Conservation (phyloP, 2,113 vertebrate genomes). For the Morone saxatilis region DNA sequence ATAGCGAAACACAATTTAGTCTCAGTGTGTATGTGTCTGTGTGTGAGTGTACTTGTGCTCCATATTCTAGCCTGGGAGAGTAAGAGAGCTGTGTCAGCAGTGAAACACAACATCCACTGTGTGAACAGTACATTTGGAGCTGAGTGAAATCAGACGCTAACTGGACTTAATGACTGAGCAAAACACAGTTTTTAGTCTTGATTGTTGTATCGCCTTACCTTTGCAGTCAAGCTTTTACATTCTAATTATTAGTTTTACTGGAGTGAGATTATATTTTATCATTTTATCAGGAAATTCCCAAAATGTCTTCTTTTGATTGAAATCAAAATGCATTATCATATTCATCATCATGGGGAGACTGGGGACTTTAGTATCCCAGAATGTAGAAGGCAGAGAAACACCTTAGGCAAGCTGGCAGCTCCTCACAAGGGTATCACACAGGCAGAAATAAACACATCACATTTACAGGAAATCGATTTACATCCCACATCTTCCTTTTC, state of each 20-base stretch:
- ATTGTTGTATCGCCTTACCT: neutral
- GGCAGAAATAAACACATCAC: constrained; percentile 15
- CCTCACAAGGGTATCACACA: neutral
- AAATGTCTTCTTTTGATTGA: neutral
- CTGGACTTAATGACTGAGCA: constrained; percentile 17
- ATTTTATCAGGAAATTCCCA: neutral
- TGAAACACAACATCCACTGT: constrained; percentile 20
- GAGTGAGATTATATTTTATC: neutral
- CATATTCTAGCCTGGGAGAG: constrained; percentile 6
- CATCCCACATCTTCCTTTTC: neutral
- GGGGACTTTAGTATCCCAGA: neutral
- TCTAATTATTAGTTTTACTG: neutral
- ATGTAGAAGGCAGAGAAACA: neutral
- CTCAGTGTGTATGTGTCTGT: constrained; percentile 12
- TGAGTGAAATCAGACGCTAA: constrained; percentile 22
- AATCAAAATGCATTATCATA: neutral
- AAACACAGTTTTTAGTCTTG: neutral
- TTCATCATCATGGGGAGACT: neutral
- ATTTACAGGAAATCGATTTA: constrained; percentile 9
- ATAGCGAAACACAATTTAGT: constrained; percentile 48
- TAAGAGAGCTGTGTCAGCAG: constrained; percentile 51
- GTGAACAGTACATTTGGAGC: constrained; percentile 24
- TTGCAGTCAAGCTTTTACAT: neutral
- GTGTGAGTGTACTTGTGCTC: neutral
- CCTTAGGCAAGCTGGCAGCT: neutral